Evolutionary conservation across 2,888 invertebrate species (phyloP).

Genomic region (Tetropium fuscum): DNA sequence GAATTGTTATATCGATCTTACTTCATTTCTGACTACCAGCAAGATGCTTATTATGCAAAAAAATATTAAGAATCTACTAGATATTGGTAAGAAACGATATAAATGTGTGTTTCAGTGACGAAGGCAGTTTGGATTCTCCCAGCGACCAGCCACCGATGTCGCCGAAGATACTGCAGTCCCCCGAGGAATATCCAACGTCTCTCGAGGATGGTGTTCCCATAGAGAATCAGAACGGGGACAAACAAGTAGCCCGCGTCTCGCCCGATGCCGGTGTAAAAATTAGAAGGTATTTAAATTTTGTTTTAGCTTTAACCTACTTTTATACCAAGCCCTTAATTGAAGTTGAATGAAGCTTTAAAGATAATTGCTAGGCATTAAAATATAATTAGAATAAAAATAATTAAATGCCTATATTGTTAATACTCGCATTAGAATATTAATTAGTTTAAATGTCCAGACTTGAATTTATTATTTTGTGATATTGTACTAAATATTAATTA

Average conservation of each 20-base stretch:
- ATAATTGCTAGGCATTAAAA: conserved; percentile 31
- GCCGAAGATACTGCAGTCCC: conserved; percentile 57
- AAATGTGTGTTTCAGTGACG: conserved; percentile 55
- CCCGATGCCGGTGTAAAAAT: conserved; percentile 59
- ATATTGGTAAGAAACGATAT: too few species aligned
- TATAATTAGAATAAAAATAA: conserved; percentile 21
- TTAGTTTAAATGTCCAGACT: conserved; percentile 10
- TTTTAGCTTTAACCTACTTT: conserved; percentile 55
- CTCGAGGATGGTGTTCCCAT: conserved; percentile 43
- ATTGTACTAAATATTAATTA: conserved; percentile 19
- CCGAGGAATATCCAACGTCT: conserved; percentile 52
- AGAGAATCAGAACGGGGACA: conserved; percentile 54
- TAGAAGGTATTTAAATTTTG: conserved; percentile 62
- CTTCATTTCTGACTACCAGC: too few species aligned
- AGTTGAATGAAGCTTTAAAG: conserved; percentile 32
- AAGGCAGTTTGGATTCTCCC: conserved; percentile 65
- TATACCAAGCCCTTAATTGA: conserved; percentile 57
- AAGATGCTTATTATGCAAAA: too few species aligned
- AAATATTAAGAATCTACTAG: too few species aligned
- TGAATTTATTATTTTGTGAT: conserved; percentile 28
- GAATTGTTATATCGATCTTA: too few species aligned
- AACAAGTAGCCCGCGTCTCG: conserved; percentile 51
- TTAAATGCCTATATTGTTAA: conserved; percentile 18
- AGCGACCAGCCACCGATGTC: conserved; percentile 64
- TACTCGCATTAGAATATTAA: conserved; percentile 22